These are phyloP conservation scores for Pseudochaenichthys georgianus DNA, from an alignment of 2,797 vertebrate species.

Conservation along the genomic window DNA sequence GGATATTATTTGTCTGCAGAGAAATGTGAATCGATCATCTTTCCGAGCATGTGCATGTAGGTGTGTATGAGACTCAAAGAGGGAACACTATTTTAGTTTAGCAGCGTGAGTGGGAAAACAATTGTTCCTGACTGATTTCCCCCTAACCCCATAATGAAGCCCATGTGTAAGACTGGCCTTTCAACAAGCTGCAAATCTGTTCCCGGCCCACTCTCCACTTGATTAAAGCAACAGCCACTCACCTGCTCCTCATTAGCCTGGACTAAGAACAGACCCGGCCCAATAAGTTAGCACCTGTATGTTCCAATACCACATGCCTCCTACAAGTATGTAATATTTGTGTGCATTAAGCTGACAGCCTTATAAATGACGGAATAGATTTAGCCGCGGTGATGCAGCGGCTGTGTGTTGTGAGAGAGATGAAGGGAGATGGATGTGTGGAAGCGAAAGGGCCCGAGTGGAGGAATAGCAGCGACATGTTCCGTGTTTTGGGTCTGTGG, in stretches of 20 bases:
- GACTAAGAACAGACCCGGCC: conserved; percentile 78
- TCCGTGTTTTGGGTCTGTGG: conserved; percentile 72
- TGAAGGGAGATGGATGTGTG: conserved; percentile 66
- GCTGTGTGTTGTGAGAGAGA: conserved; percentile 50
- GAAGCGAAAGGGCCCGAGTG: conserved; percentile 48
- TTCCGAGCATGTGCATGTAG: conserved; percentile 16
- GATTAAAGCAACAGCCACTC: conserved; percentile 87
- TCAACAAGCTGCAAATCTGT: conserved; percentile 88
- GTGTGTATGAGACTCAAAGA: conserved; percentile 46
- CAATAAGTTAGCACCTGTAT: conserved; percentile 89
- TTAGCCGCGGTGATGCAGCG: conserved; percentile 53
- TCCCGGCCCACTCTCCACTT: conserved; percentile 81
- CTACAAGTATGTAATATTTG: conserved; percentile 83
- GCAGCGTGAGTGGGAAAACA: conserved; percentile 86
- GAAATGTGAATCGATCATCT: conserved; percentile 58
- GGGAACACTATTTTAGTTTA: conserved; percentile 78
- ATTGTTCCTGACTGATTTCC: conserved; percentile 89
- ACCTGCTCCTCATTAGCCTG: conserved; percentile 87
- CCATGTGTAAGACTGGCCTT: conserved; percentile 86
- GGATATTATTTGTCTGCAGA: conserved; percentile 18
- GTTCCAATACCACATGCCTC: conserved; percentile 84
- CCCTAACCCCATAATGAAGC: conserved; percentile 87
- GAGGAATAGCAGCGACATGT: conserved; percentile 80
- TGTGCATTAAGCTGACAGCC: conserved; percentile 81
- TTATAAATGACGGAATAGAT: conserved; percentile 78